Base-by-base conservation (phyloP, 30 jellyfish, hydroid and myxozoan species). In the Mastigias papua region DNA sequence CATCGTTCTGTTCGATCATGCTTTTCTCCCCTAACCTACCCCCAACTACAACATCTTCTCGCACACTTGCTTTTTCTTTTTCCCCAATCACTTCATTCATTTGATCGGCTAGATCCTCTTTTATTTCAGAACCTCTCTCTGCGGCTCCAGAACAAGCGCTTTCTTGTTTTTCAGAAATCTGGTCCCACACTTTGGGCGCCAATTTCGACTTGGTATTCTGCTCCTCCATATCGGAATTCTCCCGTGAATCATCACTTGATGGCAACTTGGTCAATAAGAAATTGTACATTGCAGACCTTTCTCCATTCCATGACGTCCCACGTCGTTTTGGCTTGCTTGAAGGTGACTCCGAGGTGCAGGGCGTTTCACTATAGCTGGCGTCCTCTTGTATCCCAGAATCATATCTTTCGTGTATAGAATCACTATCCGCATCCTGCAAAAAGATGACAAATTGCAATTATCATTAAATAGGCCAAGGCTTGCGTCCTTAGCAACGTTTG, bases 351-450 rank as follows among this genome's bases (percentile, higher is more conserved):
- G 23, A 23, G 20, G 13, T 69, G 0, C 54, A 51, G 0, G 74
- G 42, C 16, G 34, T 50, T 61, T 20, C 10, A 54, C 31, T 84
- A 65, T 69, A 62, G 34, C 50, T 33, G 34, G 81, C 90, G 33
- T 84, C 93, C 57, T 84, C 93, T 27, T 58, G 58, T 13, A 84
- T 84, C 16, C 93, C 93, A 48, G 93, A 84, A 51, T 84, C 93
- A 58, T 37, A 84, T 35, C 93, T 70, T n/a, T 84, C 93, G 62
- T 84, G 93, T 3, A 51, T n/a, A 3, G 93, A 84, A 51, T 66
- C 73, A n/a, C 76, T 76, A 54, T 84, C 93, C 21, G 60, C 73
- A 3, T 82, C 84, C 92, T 82, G 80, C 23, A 48, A 26, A 68
- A 26, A 49, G 50, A 46, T 54, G 67, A 54, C 67, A 46, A 46